phyloP scores from a whole-genome alignment of 92 coral and sea anemone genomes.

The Siderastrea siderea region DNA sequence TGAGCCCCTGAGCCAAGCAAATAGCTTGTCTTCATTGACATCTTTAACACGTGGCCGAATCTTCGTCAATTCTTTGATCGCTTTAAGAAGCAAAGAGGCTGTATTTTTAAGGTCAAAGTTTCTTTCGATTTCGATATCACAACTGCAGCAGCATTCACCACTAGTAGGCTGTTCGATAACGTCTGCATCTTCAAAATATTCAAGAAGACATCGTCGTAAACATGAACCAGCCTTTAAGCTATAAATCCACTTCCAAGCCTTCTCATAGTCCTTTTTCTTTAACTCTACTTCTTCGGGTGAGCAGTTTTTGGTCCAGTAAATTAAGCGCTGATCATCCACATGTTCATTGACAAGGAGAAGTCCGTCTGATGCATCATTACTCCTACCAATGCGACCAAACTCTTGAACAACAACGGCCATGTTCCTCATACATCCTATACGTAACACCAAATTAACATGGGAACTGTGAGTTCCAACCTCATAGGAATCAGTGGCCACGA shows the following conservation, averaged over 20 bases:
- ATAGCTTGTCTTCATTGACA: slow-evolving; percentile 39
- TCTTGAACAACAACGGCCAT: slow-evolving; percentile 51
- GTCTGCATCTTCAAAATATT: slow-evolving; percentile 32
- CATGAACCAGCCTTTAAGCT: slow-evolving; percentile 10
- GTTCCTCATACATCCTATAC: slow-evolving; percentile 52
- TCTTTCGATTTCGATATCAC: slow-evolving; percentile 19
- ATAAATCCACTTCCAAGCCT: slow-evolving; percentile 42
- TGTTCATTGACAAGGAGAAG: slow-evolving; percentile 6
- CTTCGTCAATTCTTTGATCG: slow-evolving; percentile 32
- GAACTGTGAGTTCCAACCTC: slow-evolving; percentile 61
- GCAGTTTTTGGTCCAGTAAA: slow-evolving; percentile 43
- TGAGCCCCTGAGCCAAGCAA: slow-evolving; percentile 55
- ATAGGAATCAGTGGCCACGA: slow-evolving; percentile 63
- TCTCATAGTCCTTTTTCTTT: slow-evolving; percentile 6
- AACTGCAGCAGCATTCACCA: slow-evolving; percentile 38
- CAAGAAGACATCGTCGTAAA: slow-evolving; percentile 6
- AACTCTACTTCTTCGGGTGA: neutral
- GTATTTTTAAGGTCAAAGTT: slow-evolving; percentile 24
- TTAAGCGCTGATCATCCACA: slow-evolving; percentile 45
- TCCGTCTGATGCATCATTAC: slow-evolving; percentile 7
- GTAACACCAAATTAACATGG: slow-evolving; percentile 41
- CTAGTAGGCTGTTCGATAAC: neutral
- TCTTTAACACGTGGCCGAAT: slow-evolving; percentile 3
- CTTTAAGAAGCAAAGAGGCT: slow-evolving; percentile 11
- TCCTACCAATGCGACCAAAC: slow-evolving; percentile 45